Percentiles rank a stretch among this genome's conserved stretches.
These are phyloP conservation scores for Protonibea diacanthus DNA, from an alignment of 2,797 vertebrate genomes.

Conservation along the genomic window DNA sequence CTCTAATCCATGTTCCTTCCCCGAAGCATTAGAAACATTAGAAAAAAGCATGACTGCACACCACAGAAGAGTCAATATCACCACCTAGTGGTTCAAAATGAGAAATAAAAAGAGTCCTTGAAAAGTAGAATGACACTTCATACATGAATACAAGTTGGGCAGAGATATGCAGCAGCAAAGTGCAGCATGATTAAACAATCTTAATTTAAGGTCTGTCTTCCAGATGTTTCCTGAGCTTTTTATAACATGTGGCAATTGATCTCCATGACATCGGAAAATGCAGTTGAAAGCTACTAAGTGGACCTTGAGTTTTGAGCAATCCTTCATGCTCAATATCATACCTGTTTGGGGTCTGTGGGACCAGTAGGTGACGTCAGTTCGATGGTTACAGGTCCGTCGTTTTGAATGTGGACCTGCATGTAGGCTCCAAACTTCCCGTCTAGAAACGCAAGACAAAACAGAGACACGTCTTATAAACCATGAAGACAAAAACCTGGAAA, in stretches of 20 bases:
- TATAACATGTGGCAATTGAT: not conserved
- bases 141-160: not conserved
- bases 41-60: not conserved
- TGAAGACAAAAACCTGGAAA: not conserved
- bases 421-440: slow-evolving; percentile 94
- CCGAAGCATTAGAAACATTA: not conserved
- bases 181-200: not conserved
- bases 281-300: not conserved
- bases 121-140: not conserved
- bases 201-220: not conserved
- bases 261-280: not conserved
- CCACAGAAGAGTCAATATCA: slow-evolving; percentile 17
- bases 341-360: slow-evolving; percentile 90
- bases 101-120: not conserved
- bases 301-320: not conserved
- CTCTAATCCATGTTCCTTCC: too few relatives aligned
- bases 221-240: not conserved
- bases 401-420: slow-evolving; percentile 98
- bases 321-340: slow-evolving; percentile 56
- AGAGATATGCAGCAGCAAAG: not conserved
- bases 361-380: slow-evolving; percentile 90
- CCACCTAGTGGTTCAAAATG: slow-evolving; percentile 65
- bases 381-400: slow-evolving; percentile 96
- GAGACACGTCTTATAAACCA: not conserved
- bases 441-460: slow-evolving; percentile 71